These are phyloP conservation scores for Druceiella hillmani DNA, from an alignment of 2,888 invertebrate genomes.

Conservation along the genomic window DNA sequence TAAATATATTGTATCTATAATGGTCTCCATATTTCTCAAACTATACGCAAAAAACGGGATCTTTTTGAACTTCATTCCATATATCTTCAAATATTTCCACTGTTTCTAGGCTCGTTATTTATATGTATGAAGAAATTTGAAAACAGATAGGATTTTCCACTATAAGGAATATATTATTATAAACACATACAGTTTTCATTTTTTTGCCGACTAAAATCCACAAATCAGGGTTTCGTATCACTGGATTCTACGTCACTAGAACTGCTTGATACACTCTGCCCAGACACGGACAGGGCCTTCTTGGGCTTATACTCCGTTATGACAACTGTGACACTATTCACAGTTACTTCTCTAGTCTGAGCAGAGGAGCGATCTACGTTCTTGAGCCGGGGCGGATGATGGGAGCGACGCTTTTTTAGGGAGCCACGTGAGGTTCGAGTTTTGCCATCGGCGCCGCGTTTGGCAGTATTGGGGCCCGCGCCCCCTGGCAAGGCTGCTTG, in stretches of 20 bases:
- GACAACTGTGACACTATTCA: conserved; percentile 94
- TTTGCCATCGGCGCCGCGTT: conserved; percentile 25
- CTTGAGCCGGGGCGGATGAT: conserved; percentile 77
- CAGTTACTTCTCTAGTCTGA: conserved; percentile 86
- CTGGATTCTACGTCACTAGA: conserved; percentile 49
- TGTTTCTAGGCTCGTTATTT: too few relatives aligned
- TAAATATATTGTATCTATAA: too few relatives aligned
- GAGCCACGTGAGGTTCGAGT: conserved; percentile 49
- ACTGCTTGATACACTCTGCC: conserved; percentile 36
- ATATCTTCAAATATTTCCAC: too few relatives aligned
- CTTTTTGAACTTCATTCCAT: too few relatives aligned
- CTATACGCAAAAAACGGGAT: too few relatives aligned
- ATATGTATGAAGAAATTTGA: too few relatives aligned
- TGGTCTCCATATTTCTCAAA: too few relatives aligned
- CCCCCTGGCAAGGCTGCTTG: conserved; percentile 67
- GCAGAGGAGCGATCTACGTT: conserved; percentile 91
- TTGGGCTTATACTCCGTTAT: conserved; percentile 95
- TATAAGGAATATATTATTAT: too few relatives aligned
- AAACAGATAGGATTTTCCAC: too few relatives aligned
- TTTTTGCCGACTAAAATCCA: too few relatives aligned
- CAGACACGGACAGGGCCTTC: conserved; percentile 26
- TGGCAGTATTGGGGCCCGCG: conserved; percentile 47
- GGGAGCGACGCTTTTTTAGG: conserved; percentile 52
- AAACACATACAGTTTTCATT: too few relatives aligned
- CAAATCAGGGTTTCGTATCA: conserved; percentile 44